Conservation (phyloP, 92 coral and sea anemone genomes). For the Metridium senile region DNA sequence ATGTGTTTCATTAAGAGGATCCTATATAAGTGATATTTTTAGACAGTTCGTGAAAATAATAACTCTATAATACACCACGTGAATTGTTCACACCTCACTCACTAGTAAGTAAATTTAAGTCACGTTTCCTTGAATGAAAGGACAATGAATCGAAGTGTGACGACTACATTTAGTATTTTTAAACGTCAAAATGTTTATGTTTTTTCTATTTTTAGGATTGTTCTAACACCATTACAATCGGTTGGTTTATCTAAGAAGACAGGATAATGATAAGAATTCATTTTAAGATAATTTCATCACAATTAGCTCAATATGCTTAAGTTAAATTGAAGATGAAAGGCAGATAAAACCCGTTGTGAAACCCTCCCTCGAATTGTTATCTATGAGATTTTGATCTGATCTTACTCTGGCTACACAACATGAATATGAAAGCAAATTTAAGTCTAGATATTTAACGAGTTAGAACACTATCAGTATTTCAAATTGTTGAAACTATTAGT, state of each 20-base stretch:
- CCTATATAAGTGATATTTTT: too few species aligned
- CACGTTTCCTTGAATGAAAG: background rate
- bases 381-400: background rate
- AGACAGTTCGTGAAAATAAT: too few species aligned
- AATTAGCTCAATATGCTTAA: conserved; percentile 3
- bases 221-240: too few species aligned
- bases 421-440: too few species aligned
- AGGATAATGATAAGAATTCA: background rate
- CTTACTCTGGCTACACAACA: background rate
- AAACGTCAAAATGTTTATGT: background rate
- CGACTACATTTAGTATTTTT: background rate
- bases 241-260: background rate
- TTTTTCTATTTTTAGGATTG: background rate
- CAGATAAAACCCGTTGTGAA: background rate
- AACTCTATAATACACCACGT: too few species aligned
- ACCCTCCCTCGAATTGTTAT: background rate
- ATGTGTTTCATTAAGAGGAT: too few species aligned
- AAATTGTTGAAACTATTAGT: background rate
- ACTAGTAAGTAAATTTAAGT: background rate
- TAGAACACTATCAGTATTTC: background rate
- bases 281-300: background rate
- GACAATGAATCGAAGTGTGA: background rate
- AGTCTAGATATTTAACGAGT: background rate
- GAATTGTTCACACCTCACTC: background rate
- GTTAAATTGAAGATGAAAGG: background rate